A percentile compares a stretch with the other conserved stretches of the same genome.
Evolutionary conservation across 2,113 vertebrate genomes (phyloP).

Genomic region (Atractosteus spatula): DNA sequence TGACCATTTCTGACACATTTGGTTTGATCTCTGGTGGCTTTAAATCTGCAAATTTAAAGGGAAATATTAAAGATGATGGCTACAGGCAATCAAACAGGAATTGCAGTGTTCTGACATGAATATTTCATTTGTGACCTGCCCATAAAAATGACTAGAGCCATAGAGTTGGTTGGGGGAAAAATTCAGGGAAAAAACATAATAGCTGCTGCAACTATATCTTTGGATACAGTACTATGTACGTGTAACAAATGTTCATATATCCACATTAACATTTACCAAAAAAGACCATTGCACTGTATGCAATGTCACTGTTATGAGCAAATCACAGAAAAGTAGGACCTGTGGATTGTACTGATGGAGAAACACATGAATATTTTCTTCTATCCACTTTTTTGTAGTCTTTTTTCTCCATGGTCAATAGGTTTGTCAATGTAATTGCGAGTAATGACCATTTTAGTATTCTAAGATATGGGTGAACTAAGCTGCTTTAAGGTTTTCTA

Average conservation of each 20-base stretch:
- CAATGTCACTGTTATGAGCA: no score
- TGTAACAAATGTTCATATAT: no score
- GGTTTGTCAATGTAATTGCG: no score
- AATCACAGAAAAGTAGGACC: no score
- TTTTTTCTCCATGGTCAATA: no score
- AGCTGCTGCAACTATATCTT: neutral
- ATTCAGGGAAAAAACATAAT: neutral
- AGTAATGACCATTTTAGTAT: no score
- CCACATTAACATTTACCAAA: no score
- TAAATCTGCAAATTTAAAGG: conserved; percentile 31
- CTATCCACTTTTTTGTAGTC: neutral
- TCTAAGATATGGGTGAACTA: no score
- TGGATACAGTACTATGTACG: neutral
- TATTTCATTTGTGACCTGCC: neutral
- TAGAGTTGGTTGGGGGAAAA: neutral
- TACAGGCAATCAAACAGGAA: neutral
- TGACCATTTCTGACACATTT: conserved; percentile 35
- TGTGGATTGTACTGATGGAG: no score
- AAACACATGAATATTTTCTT: neutral
- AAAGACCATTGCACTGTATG: no score
- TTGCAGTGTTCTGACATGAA: neutral
- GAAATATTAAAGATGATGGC: neutral
- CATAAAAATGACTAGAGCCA: no score
- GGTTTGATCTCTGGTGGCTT: conserved; percentile 37
- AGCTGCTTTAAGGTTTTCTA: no score